These are phyloP conservation scores for Antitype chi DNA, from an alignment of 2,888 invertebrate genomes.

Conservation along the genomic window DNA sequence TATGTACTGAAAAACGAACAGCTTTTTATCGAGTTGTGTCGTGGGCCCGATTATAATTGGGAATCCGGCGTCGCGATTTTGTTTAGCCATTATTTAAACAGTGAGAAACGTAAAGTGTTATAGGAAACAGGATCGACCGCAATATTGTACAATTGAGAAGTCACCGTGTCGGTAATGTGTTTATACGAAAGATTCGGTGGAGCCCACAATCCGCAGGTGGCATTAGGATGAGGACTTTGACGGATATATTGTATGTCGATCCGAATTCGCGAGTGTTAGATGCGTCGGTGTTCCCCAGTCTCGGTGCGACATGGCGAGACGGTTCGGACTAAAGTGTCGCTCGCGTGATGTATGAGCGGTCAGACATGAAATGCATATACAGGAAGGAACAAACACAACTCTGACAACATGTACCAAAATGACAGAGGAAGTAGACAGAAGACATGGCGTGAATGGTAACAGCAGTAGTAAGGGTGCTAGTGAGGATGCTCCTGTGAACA, in stretches of 20 bases:
- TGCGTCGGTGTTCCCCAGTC: conserved; percentile 79
- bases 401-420: conserved; percentile 93
- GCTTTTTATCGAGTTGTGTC: conserved; percentile 90
- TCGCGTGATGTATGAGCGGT: conserved; percentile 89
- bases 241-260: conserved; percentile 84
- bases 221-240: conserved; percentile 89
- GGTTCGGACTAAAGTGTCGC: conserved; percentile 86
- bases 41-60: conserved; percentile 87
- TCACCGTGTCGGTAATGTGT: conserved; percentile 90
- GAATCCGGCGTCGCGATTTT: conserved; percentile 86
- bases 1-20: conserved; percentile 90
- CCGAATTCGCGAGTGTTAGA: conserved; percentile 81
- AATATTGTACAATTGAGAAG: conserved; percentile 82
- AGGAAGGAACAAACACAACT: conserved; percentile 92
- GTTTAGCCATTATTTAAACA: conserved; percentile 81
- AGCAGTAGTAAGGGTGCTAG: conserved; percentile 90
- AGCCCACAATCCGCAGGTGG: conserved; percentile 88
- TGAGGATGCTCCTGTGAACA: conserved; percentile 87
- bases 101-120: conserved; percentile 81
- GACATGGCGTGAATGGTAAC: conserved; percentile 94
- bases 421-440: conserved; percentile 93
- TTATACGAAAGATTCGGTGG: conserved; percentile 85
- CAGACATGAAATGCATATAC: conserved; percentile 93
- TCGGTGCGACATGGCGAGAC: conserved; percentile 87
- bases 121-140: conserved; percentile 74